Base-by-base conservation (phyloP, 2,888 invertebrate species). In the Cosmopolites sordidus region DNA sequence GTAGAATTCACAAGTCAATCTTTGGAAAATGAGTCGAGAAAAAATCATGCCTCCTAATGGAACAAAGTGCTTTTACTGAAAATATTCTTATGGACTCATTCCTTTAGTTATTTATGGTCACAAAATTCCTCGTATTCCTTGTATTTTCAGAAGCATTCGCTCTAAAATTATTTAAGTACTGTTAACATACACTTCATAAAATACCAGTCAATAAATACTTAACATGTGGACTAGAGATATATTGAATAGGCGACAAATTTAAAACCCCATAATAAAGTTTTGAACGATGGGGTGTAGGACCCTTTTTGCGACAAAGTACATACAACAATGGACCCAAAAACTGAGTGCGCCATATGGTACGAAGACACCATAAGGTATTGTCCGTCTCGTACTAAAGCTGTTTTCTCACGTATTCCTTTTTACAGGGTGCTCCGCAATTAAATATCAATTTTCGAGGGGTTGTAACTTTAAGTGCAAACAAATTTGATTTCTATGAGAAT, bases 161-260 rank as follows among this genome's bases (percentile, higher is more conserved):
- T 40, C 29, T 29, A 22, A 22, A 22, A 5, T 22, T 22, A 22
- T 22, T 22, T 22, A 22, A 22, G 4, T 22, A 22, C 22, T 22
- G 22, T 22, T 22, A 8, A 22, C 22, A 8, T 22, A 22, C 22
- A 22, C 22, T 22, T 22, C 22, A 22, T 22, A 22, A 22, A 22
- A n/a, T n/a, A n/a, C n/a, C n/a, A n/a, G n/a, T n/a, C n/a, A n/a
- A n/a, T n/a, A n/a, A n/a, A 22, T 22, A 22, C 22, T 22, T 22
- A 22, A 22, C 22, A 22, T 8, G 22, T 22, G 22, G 8, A 22
- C 22, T 22, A 52, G 51, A 56, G 51, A 52, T 41, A 51, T 56
- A 51, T 56, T 51, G 48, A 56, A 56, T 56, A 56, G 56, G 43
- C 55, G 51, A 51, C 55, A 55, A 55, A 51, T 55, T 55, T 51